These are phyloP conservation scores for Potamilus streckersoni DNA, from an alignment of 1,140 invertebrate genomes.

Conservation along the genomic window DNA sequence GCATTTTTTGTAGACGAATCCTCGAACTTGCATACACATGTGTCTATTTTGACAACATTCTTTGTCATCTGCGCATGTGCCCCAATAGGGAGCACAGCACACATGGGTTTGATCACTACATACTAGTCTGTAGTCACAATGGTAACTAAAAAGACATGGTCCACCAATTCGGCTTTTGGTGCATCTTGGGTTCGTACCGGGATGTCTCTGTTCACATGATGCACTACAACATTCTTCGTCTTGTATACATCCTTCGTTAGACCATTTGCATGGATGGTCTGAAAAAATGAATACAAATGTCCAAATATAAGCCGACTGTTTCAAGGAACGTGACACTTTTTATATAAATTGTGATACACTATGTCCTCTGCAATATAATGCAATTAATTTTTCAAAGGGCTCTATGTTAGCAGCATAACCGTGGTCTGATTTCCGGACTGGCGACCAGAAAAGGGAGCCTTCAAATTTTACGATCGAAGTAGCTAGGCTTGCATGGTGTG, in stretches of 20 bases:
- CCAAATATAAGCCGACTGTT: no score
- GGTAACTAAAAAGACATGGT: constrained; percentile 46
- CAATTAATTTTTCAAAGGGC: no score
- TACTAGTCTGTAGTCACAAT: constrained; percentile 41
- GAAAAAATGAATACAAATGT: neutral
- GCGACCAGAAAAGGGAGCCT: no score
- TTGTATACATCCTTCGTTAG: constrained; percentile 45
- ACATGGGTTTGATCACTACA: constrained; percentile 37
- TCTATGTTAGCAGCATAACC: no score
- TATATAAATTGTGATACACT: no score
- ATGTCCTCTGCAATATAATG: no score
- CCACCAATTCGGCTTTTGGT: constrained; percentile 35
- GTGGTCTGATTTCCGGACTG: no score
- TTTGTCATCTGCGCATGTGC: constrained; percentile 20
- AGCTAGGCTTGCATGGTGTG: no score
- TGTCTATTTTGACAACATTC: constrained; percentile 43
- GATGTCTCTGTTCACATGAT: constrained; percentile 40
- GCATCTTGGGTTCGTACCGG: constrained; percentile 51
- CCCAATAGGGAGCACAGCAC: constrained; percentile 50
- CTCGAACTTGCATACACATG: constrained; percentile 23
- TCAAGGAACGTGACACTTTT: no score
- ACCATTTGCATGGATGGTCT: constrained; percentile 44
- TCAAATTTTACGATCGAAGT: no score
- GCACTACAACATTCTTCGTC: constrained; percentile 45
- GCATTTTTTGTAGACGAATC: constrained; percentile 30